Evolutionary conservation across 1,140 invertebrate genomes (phyloP), one percentile per base, ranked within the genome.

Genomic region (Aphaenogaster ashmeadi): DNA sequence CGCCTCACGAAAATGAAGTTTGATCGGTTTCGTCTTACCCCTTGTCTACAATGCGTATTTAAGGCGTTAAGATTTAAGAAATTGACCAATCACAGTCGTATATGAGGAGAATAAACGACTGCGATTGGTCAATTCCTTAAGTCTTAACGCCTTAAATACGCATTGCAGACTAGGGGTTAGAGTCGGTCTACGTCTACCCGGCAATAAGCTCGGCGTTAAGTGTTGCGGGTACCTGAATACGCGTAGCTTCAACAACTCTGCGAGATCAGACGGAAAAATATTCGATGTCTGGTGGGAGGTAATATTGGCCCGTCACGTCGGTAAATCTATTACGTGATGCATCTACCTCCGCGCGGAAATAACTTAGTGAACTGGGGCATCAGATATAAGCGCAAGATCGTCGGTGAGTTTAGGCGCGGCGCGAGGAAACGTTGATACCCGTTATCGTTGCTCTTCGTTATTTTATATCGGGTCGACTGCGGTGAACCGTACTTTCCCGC

Each of bases 281-380:
- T 41, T 36, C 74, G 50, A 54, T 52, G 60, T 86, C 60, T 52
- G 44, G 41, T 66, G 18, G 47, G 13, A 21, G 13, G 54, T 36
- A 77, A 58, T 67, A 81, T 87, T 52, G 62, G 52, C 62, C 27
- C 44, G 18, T 71, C 41, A 58, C 27, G 18, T 81, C 64, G 78
- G 88, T 90, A 93, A 92, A 93, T 92, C 91, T 92, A 92, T 93
- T 90, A 89, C 69, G 50, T 69, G 87, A 90, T 91, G 90, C 72
- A 87, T 90, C 66, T 69, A 84, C 41, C 74, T 87, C 64, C 67
- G 72, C 58, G 84, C 86, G 86, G 88, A 89, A 86, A 86, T 67
- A 88, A 93, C 89, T 92, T 92, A 88, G 88, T 62, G 85, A 93
- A 93, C 91, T 92, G 66, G 92, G 87, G 67, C 91, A 93, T 93